Conservation (phyloP, 2,797 vertebrate species). For the Fratercula arctica region DNA sequence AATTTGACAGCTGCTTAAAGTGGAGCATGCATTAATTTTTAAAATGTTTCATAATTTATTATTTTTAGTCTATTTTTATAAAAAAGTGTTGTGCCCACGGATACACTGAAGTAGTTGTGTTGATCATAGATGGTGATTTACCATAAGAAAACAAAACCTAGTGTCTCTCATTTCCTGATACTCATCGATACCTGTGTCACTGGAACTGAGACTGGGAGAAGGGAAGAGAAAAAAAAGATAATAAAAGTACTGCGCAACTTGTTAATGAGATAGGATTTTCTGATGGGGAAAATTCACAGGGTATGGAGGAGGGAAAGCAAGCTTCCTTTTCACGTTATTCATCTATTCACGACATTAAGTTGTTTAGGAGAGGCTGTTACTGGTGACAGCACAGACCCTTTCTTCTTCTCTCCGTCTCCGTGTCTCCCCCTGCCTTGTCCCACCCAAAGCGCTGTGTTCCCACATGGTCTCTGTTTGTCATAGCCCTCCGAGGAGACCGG, state of each 20-base stretch:
- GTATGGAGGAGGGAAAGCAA: neutral
- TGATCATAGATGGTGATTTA: neutral
- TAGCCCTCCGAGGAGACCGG: neutral
- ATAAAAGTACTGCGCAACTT: neutral
- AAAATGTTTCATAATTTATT: slow-evolving; percentile 74
- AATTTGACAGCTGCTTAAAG: slow-evolving; percentile 74
- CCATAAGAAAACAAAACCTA: neutral
- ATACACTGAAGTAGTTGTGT: neutral
- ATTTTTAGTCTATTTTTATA: slow-evolving; percentile 51
- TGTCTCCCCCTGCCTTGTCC: neutral
- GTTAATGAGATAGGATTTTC: neutral
- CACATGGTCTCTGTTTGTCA: neutral
- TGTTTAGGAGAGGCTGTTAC: neutral
- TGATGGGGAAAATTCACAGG: neutral
- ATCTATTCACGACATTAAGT: neutral
- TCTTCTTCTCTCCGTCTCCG: neutral
- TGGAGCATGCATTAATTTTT: slow-evolving; percentile 74
- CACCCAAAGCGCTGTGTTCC: neutral
- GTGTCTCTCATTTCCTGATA: neutral
- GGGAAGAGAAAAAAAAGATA: neutral
- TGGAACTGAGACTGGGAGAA: neutral
- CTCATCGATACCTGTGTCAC: neutral
- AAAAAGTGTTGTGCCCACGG: neutral
- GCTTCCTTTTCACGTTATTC: neutral
- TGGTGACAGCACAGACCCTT: neutral